A percentile compares a stretch with the other conserved stretches of the same genome.
phyloP scores from a whole-genome alignment of 2,888 invertebrate species.

The Cheilosia soror region DNA sequence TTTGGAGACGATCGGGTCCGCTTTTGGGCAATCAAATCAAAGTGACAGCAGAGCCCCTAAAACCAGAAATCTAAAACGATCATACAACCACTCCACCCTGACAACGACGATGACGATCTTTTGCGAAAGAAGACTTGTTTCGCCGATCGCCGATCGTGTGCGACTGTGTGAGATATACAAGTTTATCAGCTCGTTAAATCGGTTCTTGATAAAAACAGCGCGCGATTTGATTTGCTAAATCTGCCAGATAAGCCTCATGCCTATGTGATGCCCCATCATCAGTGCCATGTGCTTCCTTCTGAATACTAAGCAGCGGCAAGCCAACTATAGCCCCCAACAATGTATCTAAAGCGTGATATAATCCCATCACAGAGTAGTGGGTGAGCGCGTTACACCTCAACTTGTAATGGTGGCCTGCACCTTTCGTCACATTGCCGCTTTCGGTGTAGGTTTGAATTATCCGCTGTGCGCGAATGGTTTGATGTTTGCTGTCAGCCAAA shows the following conservation, averaged over 20 bases:
- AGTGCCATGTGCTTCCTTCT: constrained; percentile 44
- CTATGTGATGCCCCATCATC: neutral
- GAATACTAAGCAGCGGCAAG: constrained; percentile 48
- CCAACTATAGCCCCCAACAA: constrained; percentile 5
- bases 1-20: constrained; percentile 59
- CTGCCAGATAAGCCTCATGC: constrained; percentile 35
- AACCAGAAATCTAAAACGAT: constrained; percentile 60
- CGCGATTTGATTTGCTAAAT: constrained; percentile 63
- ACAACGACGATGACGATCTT: constrained; percentile 37
- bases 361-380: constrained; percentile 59
- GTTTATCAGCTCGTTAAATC: constrained; percentile 58
- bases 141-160: constrained; percentile 1
- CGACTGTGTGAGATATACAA: constrained; percentile 28
- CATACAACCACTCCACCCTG: neutral
- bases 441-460: constrained; percentile 61
- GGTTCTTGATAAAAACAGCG: constrained; percentile 61
- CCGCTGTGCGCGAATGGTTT: constrained; percentile 8
- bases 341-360: constrained; percentile 58
- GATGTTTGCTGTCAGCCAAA: constrained; percentile 40
- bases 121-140: constrained; percentile 37
- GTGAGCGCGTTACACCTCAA: constrained; percentile 60
- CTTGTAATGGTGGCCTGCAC: constrained; percentile 45
- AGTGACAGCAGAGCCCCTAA: constrained; percentile 53
- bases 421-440: constrained; percentile 57
- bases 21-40: constrained; percentile 64